Conservation (phyloP, 2,888 invertebrate genomes). For the Nebria brevicollis region DNA sequence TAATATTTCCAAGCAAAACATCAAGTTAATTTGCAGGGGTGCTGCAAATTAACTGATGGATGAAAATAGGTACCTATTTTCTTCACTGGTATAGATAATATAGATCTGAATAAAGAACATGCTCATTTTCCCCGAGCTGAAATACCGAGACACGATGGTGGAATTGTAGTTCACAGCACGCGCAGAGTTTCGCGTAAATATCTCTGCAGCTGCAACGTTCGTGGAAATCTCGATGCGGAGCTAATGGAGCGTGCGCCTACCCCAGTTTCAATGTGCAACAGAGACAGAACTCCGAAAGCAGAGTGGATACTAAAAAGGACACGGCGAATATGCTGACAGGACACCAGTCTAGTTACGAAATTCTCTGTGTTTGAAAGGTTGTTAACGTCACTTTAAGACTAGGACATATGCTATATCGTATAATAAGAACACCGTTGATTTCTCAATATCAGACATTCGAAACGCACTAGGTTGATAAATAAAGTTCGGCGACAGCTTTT, state of each 20-base stretch:
- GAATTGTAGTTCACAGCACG: slow-evolving; percentile 41
- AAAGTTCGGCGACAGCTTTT: too few relatives aligned
- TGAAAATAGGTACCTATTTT: too few relatives aligned
- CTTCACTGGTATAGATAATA: background rate
- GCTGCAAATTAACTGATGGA: too few relatives aligned
- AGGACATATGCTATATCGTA: background rate
- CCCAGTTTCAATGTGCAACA: background rate
- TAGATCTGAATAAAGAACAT: background rate
- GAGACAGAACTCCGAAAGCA: background rate
- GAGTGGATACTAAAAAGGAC: background rate
- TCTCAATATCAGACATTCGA: background rate
- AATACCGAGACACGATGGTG: slow-evolving; percentile 25
- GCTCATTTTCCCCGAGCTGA: background rate
- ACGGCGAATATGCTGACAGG: slow-evolving; percentile 5
- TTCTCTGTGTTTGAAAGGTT: slow-evolving; percentile 38
- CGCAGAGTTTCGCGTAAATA: slow-evolving; percentile 40
- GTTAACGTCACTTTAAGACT: slow-evolving; percentile 27
- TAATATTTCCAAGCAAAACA: too few relatives aligned
- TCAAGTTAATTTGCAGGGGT: too few relatives aligned
- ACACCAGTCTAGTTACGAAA: slow-evolving; percentile 16
- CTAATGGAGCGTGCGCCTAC: slow-evolving; percentile 32
- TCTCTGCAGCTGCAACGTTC: slow-evolving; percentile 27
- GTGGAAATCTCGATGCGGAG: slow-evolving; percentile 40
- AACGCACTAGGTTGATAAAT: background rate
- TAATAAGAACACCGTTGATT: background rate